These are phyloP conservation scores for Pardalotus punctatus DNA, from an alignment of 2,113 vertebrate genomes.

Conservation along the genomic window DNA sequence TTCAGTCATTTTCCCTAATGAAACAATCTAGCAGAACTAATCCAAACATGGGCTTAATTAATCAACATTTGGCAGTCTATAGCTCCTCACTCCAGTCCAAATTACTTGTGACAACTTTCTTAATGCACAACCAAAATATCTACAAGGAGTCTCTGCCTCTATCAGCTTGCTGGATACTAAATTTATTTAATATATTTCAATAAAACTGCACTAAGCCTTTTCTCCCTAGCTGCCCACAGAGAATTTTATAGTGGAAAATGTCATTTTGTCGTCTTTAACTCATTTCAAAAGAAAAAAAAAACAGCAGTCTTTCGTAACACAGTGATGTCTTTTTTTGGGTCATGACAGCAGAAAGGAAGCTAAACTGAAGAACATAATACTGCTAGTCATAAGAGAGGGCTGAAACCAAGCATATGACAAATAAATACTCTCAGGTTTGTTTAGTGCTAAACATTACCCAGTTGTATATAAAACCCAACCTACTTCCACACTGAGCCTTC, in stretches of 20 bases:
- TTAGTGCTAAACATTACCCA: neutral
- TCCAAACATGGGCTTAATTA: conserved; percentile 84
- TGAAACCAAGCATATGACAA: neutral
- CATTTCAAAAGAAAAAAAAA: neutral
- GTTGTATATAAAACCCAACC: neutral
- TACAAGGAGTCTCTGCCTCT: conserved; percentile 47
- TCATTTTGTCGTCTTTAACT: conserved; percentile 48
- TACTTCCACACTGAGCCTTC: neutral
- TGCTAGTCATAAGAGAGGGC: neutral
- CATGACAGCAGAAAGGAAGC: neutral
- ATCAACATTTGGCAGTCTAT: conserved; percentile 80
- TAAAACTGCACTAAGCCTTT: conserved; percentile 59
- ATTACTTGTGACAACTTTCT: conserved; percentile 83
- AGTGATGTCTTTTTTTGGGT: neutral
- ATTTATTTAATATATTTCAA: conserved; percentile 67
- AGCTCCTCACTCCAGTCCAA: conserved; percentile 63
- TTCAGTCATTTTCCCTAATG: conserved; percentile 78
- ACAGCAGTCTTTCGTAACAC: neutral
- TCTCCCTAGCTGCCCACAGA: conserved; percentile 9
- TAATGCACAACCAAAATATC: conserved; percentile 70
- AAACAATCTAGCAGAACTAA: conserved; percentile 84
- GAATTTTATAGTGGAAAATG: conserved; percentile 36
- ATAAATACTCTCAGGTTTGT: neutral
- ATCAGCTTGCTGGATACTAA: conserved; percentile 21
- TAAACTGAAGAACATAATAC: neutral